phyloP scores from a whole-genome alignment of 2,888 invertebrate genomes.

The Cryptocheilus praepositus region DNA sequence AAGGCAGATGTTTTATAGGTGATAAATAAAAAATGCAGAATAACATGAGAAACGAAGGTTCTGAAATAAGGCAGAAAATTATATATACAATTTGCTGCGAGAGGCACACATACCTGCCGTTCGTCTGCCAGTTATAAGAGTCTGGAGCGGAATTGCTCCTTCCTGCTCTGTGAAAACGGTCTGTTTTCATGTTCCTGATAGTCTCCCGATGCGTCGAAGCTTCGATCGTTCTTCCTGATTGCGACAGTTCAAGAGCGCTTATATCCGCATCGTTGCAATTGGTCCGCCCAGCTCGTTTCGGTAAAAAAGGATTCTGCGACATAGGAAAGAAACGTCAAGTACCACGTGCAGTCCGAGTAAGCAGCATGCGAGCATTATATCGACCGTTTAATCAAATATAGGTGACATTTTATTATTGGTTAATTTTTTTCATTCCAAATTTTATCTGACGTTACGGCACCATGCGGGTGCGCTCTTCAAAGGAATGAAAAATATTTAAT shows the following conservation, averaged over 20 bases:
- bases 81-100: conserved; percentile 29
- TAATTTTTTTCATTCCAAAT: too few species aligned
- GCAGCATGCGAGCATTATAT: too few species aligned
- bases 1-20: too few species aligned
- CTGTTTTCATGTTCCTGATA: conserved; percentile 56
- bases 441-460: too few species aligned
- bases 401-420: too few species aligned
- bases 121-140: conserved; percentile 77
- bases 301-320: conserved; percentile 78
- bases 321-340: neutral
- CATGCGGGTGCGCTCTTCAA: too few species aligned
- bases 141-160: conserved; percentile 88
- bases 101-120: conserved; percentile 60
- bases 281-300: conserved; percentile 64
- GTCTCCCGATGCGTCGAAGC: neutral
- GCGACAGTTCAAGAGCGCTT: conserved; percentile 43
- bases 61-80: too few species aligned
- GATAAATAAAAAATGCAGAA: too few species aligned
- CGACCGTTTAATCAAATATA: too few species aligned
- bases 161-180: conserved; percentile 79
- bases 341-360: too few species aligned
- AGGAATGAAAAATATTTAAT: too few species aligned
- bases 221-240: conserved; percentile 31
- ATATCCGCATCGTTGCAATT: conserved; percentile 55
- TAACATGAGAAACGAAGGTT: too few species aligned